Percentiles rank a stretch among this genome's conserved stretches.
Evolutionary conservation across 2,113 vertebrate species (phyloP).

Genomic region (Strix uralensis): DNA sequence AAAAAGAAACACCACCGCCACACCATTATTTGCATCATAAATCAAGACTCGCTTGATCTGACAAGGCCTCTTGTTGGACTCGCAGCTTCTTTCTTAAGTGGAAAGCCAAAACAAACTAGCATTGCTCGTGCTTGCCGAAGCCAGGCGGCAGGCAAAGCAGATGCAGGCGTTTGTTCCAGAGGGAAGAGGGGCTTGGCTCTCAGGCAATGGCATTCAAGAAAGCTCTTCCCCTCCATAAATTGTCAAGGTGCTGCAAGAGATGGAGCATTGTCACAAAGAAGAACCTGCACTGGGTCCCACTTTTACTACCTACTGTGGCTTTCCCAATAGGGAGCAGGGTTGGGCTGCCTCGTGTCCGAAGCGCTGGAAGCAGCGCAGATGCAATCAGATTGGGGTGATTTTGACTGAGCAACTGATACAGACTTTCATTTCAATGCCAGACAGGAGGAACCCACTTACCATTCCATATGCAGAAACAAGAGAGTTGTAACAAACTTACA

Average conservation of each 20-base stretch:
- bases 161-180: neutral
- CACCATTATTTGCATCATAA: slow-evolving; percentile 69
- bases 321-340: slow-evolving; percentile 5
- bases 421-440: slow-evolving; percentile 46
- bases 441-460: slow-evolving; percentile 48
- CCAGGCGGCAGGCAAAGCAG: neutral
- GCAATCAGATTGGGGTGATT: neutral
- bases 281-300: slow-evolving; percentile 13
- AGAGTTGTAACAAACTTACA: slow-evolving; percentile 38
- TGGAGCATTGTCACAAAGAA: slow-evolving; percentile 19
- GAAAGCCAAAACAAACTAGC: neutral
- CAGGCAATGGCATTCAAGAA: neutral
- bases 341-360: neutral
- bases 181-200: slow-evolving; percentile 27
- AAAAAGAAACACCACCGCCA: slow-evolving; percentile 60
- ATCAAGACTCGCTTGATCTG: slow-evolving; percentile 64
- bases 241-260: slow-evolving; percentile 57
- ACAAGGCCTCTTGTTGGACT: slow-evolving; percentile 65
- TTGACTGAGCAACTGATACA: neutral
- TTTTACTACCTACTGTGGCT: neutral
- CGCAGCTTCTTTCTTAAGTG: slow-evolving; percentile 57
- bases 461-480: slow-evolving; percentile 30
- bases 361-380: neutral
- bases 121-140: neutral
- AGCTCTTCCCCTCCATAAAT: slow-evolving; percentile 39